Conservation (phyloP, 2,888 invertebrate species). For the Tigriopus californicus region DNA sequence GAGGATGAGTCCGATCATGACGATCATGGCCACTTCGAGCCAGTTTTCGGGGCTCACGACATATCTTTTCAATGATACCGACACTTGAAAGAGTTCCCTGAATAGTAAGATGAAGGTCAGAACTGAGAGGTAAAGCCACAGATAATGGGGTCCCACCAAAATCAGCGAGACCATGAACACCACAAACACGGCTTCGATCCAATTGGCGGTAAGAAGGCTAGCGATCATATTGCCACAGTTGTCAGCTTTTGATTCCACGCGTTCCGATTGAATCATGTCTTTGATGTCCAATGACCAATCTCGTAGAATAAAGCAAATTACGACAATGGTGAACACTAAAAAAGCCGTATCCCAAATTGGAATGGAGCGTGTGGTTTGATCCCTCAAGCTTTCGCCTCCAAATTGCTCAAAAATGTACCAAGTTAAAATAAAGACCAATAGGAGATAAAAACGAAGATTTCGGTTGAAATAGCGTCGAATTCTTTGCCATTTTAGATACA, state of each 20-base stretch:
- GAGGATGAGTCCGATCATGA: background rate
- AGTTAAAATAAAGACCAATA: slow-evolving; percentile 47
- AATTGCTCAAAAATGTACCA: slow-evolving; percentile 38
- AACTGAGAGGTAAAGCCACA: background rate
- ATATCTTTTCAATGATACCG: slow-evolving; percentile 9
- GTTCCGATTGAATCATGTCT: slow-evolving; percentile 4
- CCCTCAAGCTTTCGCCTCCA: background rate
- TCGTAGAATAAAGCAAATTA: slow-evolving; percentile 1
- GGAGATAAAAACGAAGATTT: slow-evolving; percentile 48
- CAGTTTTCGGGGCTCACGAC: slow-evolving; percentile 1
- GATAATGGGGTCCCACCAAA: background rate
- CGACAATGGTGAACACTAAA: background rate
- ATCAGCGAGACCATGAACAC: background rate
- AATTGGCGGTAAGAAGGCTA: background rate
- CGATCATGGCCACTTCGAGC: background rate
- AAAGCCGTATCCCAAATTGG: background rate
- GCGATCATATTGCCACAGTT: background rate
- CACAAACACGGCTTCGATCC: background rate
- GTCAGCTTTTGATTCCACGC: background rate
- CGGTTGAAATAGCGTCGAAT: slow-evolving; percentile 50
- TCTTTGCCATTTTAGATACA: slow-evolving; percentile 60
- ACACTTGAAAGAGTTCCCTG: background rate
- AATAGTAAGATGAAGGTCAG: background rate
- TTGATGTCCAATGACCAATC: background rate
- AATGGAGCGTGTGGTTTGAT: background rate